Evolutionary conservation across 2,113 vertebrate genomes (phyloP), one percentile per base, ranked within the genome.

Genomic region (Alexandromys fortis): DNA sequence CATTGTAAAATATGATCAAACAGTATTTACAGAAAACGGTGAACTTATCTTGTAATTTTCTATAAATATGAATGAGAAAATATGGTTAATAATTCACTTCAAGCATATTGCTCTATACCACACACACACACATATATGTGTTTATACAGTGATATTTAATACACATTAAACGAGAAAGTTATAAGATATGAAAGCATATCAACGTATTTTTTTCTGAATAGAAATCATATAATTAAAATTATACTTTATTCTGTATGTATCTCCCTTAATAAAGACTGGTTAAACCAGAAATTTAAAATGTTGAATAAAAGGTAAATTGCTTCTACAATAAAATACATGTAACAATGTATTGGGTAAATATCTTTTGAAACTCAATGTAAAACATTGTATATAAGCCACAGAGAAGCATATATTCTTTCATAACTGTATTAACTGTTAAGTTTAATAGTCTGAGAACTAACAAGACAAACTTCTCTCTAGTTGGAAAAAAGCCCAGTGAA

Each of bases 11-110:
- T 82, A 30, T 49, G 86, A 38, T 86, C 89, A 38, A 76, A 22
- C 21, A 17, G 0, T 47, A 68, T 14, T 19, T 90, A 52, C 55
- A 88, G 42, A 90, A 68, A 88, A 68, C 67, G 7, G 45, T 3
- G 12, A 30, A 61, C 35, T 92, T 58, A 67, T 38, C n/a, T 89
- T 93, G 10, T 75, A 33, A 88, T 3, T 67, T 28, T 26, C 26
- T 76, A 38, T 83, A 85, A 58, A 45, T 75, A 79, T 24, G 8
- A 42, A 35, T 65, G 72, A 76, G 9, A 0, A 89, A 78, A 86
- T 83, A n/a, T 52, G 76, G 75, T 30, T 90, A 86, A 90, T 13
- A 86, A 52, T 81, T 94, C 8, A 52, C 16, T 94, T 90, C 12
- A 92, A 77, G 5, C 4, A 1, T 82, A 33, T 78, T 68, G 4